These are phyloP conservation scores for Cerastis rubricosa DNA, from an alignment of 2,888 invertebrate genomes.

Conservation along the genomic window DNA sequence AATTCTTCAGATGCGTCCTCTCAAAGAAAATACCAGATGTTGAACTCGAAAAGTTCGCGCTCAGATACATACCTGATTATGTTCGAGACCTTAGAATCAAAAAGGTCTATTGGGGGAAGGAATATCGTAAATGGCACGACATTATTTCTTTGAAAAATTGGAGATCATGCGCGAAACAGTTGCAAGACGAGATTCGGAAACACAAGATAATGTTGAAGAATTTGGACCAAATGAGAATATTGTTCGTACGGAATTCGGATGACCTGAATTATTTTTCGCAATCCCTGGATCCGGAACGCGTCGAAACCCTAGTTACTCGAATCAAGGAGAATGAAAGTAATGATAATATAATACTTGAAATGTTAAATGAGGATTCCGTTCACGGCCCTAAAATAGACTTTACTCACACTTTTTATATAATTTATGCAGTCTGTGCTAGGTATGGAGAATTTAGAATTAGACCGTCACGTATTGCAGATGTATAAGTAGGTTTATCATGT, in stretches of 20 bases:
- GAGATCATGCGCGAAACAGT: neutral
- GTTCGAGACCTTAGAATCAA: neutral
- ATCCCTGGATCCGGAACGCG: neutral
- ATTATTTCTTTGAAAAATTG: neutral
- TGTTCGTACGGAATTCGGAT: neutral
- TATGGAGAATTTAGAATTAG: neutral
- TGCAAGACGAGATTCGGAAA: neutral
- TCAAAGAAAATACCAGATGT: neutral
- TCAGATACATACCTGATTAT: constrained; percentile 12
- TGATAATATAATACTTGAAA: neutral
- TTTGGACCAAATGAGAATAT: neutral
- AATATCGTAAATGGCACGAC: neutral
- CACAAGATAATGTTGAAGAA: constrained; percentile 10
- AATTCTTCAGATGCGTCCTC: neutral
- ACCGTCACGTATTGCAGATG: neutral
- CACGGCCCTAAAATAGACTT: neutral
- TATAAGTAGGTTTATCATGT: neutral
- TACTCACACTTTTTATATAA: neutral
- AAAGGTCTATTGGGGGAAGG: neutral
- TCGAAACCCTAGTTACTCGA: neutral
- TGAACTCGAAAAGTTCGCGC: neutral
- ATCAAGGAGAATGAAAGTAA: neutral
- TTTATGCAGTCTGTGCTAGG: neutral
- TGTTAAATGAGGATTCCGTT: neutral
- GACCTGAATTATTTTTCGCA: neutral